Conservation (phyloP, 2,888 invertebrate genomes). For the Synergus laeviventris region DNA sequence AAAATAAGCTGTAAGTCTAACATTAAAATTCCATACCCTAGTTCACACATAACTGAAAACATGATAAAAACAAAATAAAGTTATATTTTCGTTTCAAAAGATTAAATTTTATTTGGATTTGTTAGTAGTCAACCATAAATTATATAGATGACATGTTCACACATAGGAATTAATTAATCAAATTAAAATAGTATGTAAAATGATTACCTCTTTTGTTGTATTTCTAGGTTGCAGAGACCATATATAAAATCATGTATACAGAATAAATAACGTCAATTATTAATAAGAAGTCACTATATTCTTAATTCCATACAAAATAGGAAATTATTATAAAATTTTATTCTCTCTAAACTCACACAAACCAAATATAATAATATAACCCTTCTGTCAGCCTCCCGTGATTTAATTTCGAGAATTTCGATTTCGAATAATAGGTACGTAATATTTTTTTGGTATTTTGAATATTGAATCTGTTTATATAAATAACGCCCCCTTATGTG, state of each 20-base stretch:
- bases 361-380: constrained; percentile 14
- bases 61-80: not conserved
- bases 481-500: not conserved
- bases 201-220: not conserved
- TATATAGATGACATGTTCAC: not conserved
- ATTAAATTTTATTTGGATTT: not conserved
- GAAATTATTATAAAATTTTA: not conserved
- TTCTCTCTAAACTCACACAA: constrained; percentile 6
- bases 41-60: constrained; percentile 30
- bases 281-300: not conserved
- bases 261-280: not conserved
- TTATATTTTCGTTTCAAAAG: not conserved
- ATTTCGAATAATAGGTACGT: too few relatives aligned
- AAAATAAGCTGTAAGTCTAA: constrained; percentile 62
- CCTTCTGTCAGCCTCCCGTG: constrained; percentile 4
- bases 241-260: not conserved
- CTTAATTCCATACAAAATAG: not conserved
- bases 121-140: not conserved
- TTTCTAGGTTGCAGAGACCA: not conserved
- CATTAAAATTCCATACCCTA: constrained; percentile 46
- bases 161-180: not conserved
- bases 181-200: not conserved
- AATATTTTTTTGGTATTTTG: too few relatives aligned
- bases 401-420: constrained; percentile 7
- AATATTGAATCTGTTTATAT: not conserved